Base-by-base conservation (phyloP, 2,888 invertebrate genomes). In the Dasypolia templi region DNA sequence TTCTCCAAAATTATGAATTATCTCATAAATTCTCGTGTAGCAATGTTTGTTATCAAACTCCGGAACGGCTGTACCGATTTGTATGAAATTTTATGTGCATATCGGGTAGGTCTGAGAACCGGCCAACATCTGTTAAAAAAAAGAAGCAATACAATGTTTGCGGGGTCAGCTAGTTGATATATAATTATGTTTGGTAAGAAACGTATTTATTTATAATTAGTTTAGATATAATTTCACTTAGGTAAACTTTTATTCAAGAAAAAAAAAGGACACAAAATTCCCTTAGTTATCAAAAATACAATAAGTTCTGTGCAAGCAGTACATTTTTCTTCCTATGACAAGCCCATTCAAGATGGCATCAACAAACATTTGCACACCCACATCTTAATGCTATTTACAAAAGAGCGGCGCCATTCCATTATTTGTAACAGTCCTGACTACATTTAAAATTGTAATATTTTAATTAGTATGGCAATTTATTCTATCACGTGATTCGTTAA, bases 361-460 rank as follows among this genome's bases (percentile, higher is more conserved):
- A 32, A 35, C 12, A 19, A 49, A 58, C 26, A 72, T 65, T 69
- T 58, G 29, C 49, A 32, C 44, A 44, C 3, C 49, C 11, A 51
- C 4, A 53, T 26, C 46, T 53, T 32, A n/a, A 42, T 29, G 32
- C 7, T 53, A 61, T 68, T 83, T 51, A 59, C 12, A n/a, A n/a
- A n/a, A 53, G 26, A 49, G 9, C 61, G 29, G 12, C 51, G n/a
- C 53, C 71, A 63, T 49, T 66, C 29, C 35, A 64, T 26, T 61
- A 58, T 42, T 59, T 73, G 53, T 32, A 85, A 72, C 83, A 58
- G 80, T 69, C 51, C 58, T 44, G 56, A 56, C 56, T 67, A 2
- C 35, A 86, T 84, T 83, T 83, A 56, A 74, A 83, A 79, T 85
- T 85, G 42, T 79, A 87, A 86, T 86, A 61, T 29, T 59, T 53